Evolutionary conservation across 1,140 invertebrate genomes (phyloP).

Genomic region (Liolophura sinensis): DNA sequence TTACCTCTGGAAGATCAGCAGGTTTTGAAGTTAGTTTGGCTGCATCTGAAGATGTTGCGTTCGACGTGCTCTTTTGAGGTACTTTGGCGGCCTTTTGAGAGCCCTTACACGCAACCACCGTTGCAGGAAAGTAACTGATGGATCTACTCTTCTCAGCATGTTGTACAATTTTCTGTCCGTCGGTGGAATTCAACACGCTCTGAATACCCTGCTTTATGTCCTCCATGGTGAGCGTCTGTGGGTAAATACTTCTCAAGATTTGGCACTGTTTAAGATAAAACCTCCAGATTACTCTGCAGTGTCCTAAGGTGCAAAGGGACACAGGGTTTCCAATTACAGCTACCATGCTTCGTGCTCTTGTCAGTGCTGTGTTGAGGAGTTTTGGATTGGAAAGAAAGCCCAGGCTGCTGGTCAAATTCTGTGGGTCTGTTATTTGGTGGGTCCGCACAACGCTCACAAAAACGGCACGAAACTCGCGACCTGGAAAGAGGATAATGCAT

Average conservation of each 20-base stretch:
- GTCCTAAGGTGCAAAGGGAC: conserved; percentile 59
- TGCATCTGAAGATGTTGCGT: too few relatives aligned
- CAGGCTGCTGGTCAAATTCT: conserved; percentile 65
- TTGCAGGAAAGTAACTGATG: too few relatives aligned
- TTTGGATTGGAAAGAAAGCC: conserved; percentile 84
- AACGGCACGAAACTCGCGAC: conserved; percentile 82
- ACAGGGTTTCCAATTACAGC: conserved; percentile 86
- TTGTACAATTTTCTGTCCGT: conserved; percentile 18
- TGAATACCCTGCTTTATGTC: conserved; percentile 36
- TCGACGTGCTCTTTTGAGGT: too few relatives aligned
- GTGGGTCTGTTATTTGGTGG: too few relatives aligned
- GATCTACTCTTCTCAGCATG: too few relatives aligned
- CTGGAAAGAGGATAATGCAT: conserved; percentile 46
- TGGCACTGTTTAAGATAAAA: conserved; percentile 48
- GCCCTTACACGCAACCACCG: not conserved
- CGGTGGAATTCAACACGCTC: conserved; percentile 28
- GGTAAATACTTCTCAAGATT: conserved; percentile 47
- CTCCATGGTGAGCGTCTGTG: conserved; percentile 36
- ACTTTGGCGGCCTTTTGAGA: too few relatives aligned
- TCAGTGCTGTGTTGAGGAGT: conserved; percentile 83
- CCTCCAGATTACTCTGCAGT: conserved; percentile 45
- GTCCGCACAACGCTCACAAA: conserved; percentile 79
- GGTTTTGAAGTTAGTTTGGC: too few relatives aligned
- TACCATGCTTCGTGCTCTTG: conserved; percentile 80
- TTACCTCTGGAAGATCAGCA: too few relatives aligned